phyloP scores from a whole-genome alignment of 2,888 invertebrate species.

The Amblyjoppa fuscipennis region DNA sequence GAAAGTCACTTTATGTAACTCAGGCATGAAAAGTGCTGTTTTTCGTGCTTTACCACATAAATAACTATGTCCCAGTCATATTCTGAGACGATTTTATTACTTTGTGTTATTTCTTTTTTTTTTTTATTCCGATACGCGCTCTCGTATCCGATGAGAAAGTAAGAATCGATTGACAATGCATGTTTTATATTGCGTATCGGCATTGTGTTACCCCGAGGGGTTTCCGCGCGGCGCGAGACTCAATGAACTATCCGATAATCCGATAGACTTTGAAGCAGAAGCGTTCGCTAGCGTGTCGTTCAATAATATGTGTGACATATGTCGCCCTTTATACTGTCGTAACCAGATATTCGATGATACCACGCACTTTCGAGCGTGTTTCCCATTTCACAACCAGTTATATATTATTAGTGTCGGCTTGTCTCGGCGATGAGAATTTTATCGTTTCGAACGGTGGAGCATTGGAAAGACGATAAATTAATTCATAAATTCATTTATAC shows the following conservation, averaged over 20 bases:
- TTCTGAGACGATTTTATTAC: too few species aligned
- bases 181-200: not conserved
- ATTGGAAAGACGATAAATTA: not conserved
- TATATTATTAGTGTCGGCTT: not conserved
- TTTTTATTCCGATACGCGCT: too few species aligned
- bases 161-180: not conserved
- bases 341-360: not conserved
- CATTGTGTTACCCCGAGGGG: not conserved
- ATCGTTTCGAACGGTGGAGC: not conserved
- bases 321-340: not conserved
- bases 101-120: too few species aligned
- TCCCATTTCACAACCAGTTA: not conserved
- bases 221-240: not conserved
- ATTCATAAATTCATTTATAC: not conserved
- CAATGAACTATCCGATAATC: not conserved
- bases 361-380: not conserved
- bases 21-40: too few species aligned
- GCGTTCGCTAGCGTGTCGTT: not conserved
- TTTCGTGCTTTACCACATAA: too few species aligned
- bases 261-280: not conserved
- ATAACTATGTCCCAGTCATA: too few species aligned
- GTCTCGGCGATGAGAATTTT: not conserved
- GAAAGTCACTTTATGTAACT: too few species aligned
- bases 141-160: too few species aligned
- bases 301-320: not conserved